Base-by-base conservation (phyloP, 2,797 vertebrate genomes). In the Rhinogobio ventralis region DNA sequence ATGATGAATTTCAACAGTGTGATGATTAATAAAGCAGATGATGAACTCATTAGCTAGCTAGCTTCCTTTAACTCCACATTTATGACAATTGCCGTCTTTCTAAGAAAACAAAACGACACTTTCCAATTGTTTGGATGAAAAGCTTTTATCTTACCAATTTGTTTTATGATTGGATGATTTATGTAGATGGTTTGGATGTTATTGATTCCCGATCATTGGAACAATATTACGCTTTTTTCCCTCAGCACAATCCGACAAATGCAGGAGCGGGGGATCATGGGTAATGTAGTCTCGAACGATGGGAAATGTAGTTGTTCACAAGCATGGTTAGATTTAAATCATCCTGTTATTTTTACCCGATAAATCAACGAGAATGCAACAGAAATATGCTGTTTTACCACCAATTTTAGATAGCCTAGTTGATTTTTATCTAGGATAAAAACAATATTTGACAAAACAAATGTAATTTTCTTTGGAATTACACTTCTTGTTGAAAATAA, bases 31-130 rank as follows among this genome's bases (percentile, higher is more conserved):
- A 85, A 39, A 79, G 76, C 83, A 84, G 53, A 72, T 62, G 53
- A 84, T 71, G 23, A 85, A 85, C 83, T 85, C 83, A 79, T 72
- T 85, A 85, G 83, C 83, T 11, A 72, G 76, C 75, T 79, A 85
- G 83, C 83, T 72, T 71, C 36, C 53, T 14, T 36, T 85, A 84
- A 85, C 67, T 79, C 36, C 46, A 79, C 53, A 57, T 72, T 53
- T 79, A 62, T 78, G 20, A 39, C 66, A 84, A 72, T 36, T 46
- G 9, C 30, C 39, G 76, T 25, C 7, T 28, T 77, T 33, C 11
- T 30, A 46, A 79, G 23, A 72, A 71, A 60, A 72, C 42, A 84
- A 72, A 64, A 25, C 25, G 6, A 78, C 20, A 25, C 19, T 60
- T 36, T 72, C 4, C 20, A 60, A 30, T 25, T 42, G 19, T 45